Evolutionary conservation across 2,888 invertebrate genomes (phyloP).

Genomic region (Dusona sp.): DNA sequence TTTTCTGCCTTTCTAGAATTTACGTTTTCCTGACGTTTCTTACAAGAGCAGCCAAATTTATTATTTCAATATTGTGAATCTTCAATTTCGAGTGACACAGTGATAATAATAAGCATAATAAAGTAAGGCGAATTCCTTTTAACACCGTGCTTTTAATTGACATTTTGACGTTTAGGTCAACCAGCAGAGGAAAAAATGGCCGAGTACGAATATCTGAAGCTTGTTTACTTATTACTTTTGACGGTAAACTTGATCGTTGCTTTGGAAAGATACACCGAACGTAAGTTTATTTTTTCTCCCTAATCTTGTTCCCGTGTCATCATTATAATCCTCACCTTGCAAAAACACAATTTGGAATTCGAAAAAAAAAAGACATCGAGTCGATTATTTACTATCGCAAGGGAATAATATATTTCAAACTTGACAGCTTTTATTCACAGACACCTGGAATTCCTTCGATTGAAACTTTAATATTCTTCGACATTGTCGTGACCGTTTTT

Average conservation of each 20-base stretch:
- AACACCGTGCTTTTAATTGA: background rate
- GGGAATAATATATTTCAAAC: background rate
- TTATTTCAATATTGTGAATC: background rate
- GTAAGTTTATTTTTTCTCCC: constrained; percentile 9
- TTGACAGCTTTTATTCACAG: background rate
- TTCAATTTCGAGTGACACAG: background rate
- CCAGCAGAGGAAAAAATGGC: constrained; percentile 29
- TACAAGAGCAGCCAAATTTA: background rate
- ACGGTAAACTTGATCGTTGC: constrained; percentile 7
- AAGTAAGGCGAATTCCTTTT: background rate
- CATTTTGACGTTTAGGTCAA: constrained; percentile 26
- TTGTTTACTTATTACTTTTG: constrained; percentile 42
- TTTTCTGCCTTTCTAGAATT: background rate
- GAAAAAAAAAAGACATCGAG: background rate
- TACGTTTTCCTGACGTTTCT: background rate
- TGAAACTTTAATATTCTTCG: background rate
- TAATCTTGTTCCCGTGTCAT: background rate
- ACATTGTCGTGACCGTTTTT: background rate
- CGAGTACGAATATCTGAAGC: constrained; percentile 27
- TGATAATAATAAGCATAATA: background rate
- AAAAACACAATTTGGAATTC: background rate
- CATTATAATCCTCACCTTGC: background rate
- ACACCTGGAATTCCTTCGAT: background rate
- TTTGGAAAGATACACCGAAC: constrained; percentile 17
- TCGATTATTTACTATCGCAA: background rate